phyloP scores from a whole-genome alignment of 35 echinoderm and acorn worm genomes.

The Holothuria glaberrima region DNA sequence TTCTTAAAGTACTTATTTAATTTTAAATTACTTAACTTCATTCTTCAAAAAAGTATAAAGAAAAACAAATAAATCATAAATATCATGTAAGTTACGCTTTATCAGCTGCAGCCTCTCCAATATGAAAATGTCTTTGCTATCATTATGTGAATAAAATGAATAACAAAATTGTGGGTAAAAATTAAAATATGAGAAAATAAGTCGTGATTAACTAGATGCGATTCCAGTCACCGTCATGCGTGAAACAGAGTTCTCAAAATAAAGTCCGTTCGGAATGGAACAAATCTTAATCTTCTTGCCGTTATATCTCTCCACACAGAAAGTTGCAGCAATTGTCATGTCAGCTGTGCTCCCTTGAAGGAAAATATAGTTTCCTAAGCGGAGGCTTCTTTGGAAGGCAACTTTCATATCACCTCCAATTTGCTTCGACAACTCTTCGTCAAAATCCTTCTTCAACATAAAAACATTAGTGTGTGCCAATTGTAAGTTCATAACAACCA shows the following conservation, averaged over 20 bases:
- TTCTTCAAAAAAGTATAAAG: too few species aligned
- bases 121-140: not conserved
- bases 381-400: not conserved
- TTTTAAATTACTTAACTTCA: too few species aligned
- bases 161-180: too few species aligned
- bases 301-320: constrained; percentile 24
- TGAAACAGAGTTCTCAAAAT: too few species aligned
- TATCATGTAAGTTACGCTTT: too few species aligned
- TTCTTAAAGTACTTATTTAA: not conserved
- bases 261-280: not conserved
- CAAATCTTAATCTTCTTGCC: not conserved
- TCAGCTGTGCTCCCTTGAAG: too few species aligned
- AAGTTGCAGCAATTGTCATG: not conserved
- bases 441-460: too few species aligned
- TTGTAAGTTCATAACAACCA: too few species aligned
- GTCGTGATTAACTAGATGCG: not conserved
- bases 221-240: not conserved
- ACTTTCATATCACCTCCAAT: not conserved
- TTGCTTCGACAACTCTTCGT: constrained; percentile 6
- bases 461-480: too few species aligned
- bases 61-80: too few species aligned
- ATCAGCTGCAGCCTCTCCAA: too few species aligned
- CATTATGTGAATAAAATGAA: too few species aligned
- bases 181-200: not conserved
- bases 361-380: constrained; percentile 5